Base-by-base conservation (phyloP, 2,888 invertebrate species). In the Camponotus fellah region DNA sequence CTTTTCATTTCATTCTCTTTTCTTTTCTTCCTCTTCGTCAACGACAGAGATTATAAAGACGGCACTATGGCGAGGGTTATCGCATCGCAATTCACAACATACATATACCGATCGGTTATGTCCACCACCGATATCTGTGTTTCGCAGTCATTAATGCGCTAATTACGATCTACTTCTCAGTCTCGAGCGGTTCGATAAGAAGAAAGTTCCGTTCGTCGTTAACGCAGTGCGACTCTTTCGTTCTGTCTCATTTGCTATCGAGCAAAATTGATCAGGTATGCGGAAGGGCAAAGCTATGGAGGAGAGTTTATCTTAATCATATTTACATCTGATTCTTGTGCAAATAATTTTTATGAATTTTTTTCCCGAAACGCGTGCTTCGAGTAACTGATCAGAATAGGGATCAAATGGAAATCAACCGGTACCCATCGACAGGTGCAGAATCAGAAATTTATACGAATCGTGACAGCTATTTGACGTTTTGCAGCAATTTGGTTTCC, bases 131-230 rank as follows among this genome's bases (percentile, higher is more conserved):
- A 76, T 81, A 82, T 85, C 77, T 69, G 49, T 49, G 58, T 82
- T 87, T 80, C 53, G 21, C 75, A 64, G 21, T 82, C 84, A 86
- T 86, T 87, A 87, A 88, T 17, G 83, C 83, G 80, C 79, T 82
- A 84, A 85, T 85, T 88, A 65, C 60, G 32, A 85, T 76, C 43
- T 77, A 37, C 71, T 85, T 17, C 37, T 64, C 37, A 49, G 34
- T 21, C 9, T 8, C 49, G 26, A 8, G 14, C 21, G 4, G 8
- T 53, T 5, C 26, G 66, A 76, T 76, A 76, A 32, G 21, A 62
- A 62, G n/a, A 53, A 3, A 5, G 17, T 32, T 37, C n/a, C 21
- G 26, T 17, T 43, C 12, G 17, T 65, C 14, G 2, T 74, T 65
- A 65, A 21, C 12, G 37, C 6, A 64, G 34, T 43, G 17, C 32